phyloP scores from a whole-genome alignment of 2,888 invertebrate genomes.

The Pseudococcus longispinus region DNA sequence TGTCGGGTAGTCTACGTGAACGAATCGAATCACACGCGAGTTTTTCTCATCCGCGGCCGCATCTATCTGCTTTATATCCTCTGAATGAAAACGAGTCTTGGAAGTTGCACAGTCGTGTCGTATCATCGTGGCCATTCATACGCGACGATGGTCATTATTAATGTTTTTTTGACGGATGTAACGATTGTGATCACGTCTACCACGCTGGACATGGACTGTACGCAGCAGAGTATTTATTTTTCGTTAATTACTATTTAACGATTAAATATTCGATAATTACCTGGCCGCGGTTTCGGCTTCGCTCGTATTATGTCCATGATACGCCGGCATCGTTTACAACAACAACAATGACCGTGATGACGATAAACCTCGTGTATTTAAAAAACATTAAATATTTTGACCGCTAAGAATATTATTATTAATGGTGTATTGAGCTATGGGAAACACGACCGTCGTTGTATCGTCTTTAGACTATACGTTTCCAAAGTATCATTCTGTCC shows the following conservation, averaged over 20 bases:
- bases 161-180: constrained; percentile 48
- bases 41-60: constrained; percentile 16
- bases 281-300: not conserved
- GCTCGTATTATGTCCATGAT: not conserved
- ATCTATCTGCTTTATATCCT: not conserved
- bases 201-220: not conserved
- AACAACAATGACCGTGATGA: not conserved
- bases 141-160: constrained; percentile 40
- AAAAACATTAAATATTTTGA: constrained; percentile 52
- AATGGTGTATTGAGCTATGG: not conserved
- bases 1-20: not conserved
- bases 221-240: constrained; percentile 37
- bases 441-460: not conserved
- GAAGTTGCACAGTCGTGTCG: not conserved
- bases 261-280: constrained; percentile 53
- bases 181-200: not conserved
- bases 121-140: constrained; percentile 8
- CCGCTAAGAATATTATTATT: constrained; percentile 9
- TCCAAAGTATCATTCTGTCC: not conserved
- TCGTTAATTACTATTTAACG: constrained; percentile 55
- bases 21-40: not conserved
- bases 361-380: constrained; percentile 28
- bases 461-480: not conserved
- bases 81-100: constrained; percentile 9
- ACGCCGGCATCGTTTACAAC: constrained; percentile 31